Evolutionary conservation across 2,797 vertebrate genomes (phyloP).

Genomic region (Manis pentadactyla): DNA sequence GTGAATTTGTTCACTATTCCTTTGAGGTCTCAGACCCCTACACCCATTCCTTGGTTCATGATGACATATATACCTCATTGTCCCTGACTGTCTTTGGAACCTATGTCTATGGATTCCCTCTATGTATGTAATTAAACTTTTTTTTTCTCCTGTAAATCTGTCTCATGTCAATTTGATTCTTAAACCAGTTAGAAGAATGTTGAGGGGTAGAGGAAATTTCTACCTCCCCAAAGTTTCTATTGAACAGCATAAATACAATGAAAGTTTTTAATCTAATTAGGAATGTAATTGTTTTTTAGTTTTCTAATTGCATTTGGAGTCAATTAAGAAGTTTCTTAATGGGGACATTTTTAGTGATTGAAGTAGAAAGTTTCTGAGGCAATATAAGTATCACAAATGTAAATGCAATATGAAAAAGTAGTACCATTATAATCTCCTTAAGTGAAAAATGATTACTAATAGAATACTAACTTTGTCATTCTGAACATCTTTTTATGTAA

Average conservation of each 20-base stretch:
- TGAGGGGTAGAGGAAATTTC: too few species aligned
- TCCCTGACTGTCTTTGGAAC: too few species aligned
- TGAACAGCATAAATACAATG: neutral
- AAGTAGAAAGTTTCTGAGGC: neutral
- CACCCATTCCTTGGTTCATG: too few species aligned
- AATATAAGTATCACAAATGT: neutral
- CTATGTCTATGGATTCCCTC: too few species aligned
- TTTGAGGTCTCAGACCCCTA: too few species aligned
- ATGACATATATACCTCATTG: too few species aligned
- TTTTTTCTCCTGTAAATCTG: too few species aligned
- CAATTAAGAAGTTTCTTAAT: neutral
- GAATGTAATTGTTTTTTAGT: neutral
- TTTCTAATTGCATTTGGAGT: neutral
- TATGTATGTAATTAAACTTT: too few species aligned
- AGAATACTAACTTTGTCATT: neutral
- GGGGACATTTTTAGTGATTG: neutral
- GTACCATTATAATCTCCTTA: neutral
- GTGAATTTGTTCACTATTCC: too few species aligned
- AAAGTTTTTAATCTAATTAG: neutral
- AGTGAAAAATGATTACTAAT: neutral
- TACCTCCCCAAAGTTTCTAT: neutral
- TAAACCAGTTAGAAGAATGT: too few species aligned
- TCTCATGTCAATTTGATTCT: too few species aligned
- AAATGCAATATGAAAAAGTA: neutral
- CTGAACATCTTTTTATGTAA: neutral